Evolutionary conservation across 2,113 vertebrate species (phyloP).

Genomic region (Haliaeetus leucogaster): DNA sequence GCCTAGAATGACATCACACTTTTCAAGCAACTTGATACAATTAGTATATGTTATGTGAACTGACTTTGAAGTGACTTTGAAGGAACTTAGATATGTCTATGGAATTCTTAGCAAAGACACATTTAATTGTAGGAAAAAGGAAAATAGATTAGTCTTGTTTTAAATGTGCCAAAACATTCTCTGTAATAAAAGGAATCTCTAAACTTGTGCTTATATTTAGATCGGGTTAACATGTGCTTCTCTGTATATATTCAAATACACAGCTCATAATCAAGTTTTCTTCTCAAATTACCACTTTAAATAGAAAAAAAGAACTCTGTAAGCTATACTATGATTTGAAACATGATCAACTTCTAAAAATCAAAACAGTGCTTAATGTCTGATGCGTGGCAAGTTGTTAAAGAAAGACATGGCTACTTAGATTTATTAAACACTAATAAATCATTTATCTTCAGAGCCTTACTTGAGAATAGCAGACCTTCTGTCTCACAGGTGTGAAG

Average conservation of each 20-base stretch:
- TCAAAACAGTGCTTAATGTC: background rate
- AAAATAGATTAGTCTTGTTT: background rate
- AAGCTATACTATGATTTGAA: background rate
- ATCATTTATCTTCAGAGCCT: background rate
- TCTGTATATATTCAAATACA: background rate
- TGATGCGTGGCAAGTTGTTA: background rate
- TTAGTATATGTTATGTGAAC: background rate
- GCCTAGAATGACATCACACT: background rate
- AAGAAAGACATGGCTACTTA: background rate
- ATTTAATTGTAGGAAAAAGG: background rate
- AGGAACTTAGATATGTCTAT: background rate
- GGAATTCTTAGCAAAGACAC: background rate
- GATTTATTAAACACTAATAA: background rate
- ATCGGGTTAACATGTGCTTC: background rate
- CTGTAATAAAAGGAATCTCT: background rate
- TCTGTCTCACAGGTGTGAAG: background rate
- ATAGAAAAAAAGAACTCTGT: accelerated
- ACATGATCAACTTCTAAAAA: background rate
- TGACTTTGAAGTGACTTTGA: background rate
- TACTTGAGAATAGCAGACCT: background rate
- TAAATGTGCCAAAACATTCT: background rate
- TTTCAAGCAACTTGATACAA: background rate
- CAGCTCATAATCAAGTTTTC: background rate
- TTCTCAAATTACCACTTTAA: background rate
- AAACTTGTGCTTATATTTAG: background rate